Evolutionary conservation across 2,888 invertebrate genomes (phyloP).

Genomic region (Neoaliturus tenellus): DNA sequence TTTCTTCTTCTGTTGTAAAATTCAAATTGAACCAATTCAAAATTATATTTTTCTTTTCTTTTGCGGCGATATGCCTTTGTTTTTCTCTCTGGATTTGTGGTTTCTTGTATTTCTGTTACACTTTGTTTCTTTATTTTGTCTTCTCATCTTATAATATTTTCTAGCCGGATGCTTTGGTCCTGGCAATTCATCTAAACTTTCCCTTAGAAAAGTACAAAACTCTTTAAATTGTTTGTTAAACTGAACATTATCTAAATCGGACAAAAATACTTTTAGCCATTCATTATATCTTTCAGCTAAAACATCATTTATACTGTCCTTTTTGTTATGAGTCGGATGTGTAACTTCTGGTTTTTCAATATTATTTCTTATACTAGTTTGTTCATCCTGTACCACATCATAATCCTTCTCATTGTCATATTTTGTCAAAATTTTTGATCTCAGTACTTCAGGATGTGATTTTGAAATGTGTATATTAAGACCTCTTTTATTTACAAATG

Average conservation of each 20-base stretch:
- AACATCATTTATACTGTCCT: no score
- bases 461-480: no score
- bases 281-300: no score
- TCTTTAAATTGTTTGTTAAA: neutral
- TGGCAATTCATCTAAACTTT: neutral
- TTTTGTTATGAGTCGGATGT: no score
- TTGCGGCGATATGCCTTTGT: neutral
- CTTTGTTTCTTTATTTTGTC: neutral
- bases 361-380: no score
- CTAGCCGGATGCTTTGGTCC: neutral
- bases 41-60: conserved; percentile 6
- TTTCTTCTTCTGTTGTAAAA: conserved; percentile 8
- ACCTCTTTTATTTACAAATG: no score
- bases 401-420: no score
- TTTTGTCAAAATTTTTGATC: no score
- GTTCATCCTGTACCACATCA: no score
- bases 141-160: neutral
- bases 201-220: neutral
- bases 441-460: no score
- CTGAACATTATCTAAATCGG: neutral
- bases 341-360: no score
- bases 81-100: neutral
- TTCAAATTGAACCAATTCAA: neutral
- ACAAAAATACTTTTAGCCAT: neutral
- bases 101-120: neutral